phyloP scores from a whole-genome alignment of 1,140 invertebrate species.

The Bradynema listronoti region DNA sequence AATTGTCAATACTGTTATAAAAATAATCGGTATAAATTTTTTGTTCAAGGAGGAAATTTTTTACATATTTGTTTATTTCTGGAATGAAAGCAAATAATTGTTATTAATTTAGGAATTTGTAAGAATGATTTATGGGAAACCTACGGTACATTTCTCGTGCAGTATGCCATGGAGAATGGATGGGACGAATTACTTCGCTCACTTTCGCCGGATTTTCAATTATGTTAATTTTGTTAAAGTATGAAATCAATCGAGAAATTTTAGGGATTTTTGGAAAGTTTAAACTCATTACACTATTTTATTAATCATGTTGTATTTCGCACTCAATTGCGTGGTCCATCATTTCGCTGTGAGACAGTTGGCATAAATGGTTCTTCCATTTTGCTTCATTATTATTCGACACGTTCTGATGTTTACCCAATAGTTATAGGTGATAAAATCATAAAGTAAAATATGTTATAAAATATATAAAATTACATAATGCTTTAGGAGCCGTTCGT shows the following conservation, averaged over 20 bases:
- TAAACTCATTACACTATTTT: slow-evolving; percentile 49
- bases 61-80: slow-evolving; percentile 5
- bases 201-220: slow-evolving; percentile 51
- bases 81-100: slow-evolving; percentile 7
- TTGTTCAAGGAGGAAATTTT: slow-evolving; percentile 13
- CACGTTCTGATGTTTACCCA: slow-evolving; percentile 58
- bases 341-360: slow-evolving; percentile 59
- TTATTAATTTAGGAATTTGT: too few relatives aligned
- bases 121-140: slow-evolving; percentile 55
- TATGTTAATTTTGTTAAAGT: slow-evolving; percentile 10
- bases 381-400: slow-evolving; percentile 60
- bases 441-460: background rate
- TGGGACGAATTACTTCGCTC: slow-evolving; percentile 57
- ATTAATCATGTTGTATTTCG: slow-evolving; percentile 38
- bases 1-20: background rate
- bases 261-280: slow-evolving; percentile 50
- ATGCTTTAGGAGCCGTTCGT: slow-evolving; percentile 49
- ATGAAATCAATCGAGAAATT: background rate
- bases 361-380: slow-evolving; percentile 56
- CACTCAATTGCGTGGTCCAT: slow-evolving; percentile 54
- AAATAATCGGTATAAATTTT: background rate
- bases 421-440: slow-evolving; percentile 58
- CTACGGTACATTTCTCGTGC: slow-evolving; percentile 55
- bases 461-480: slow-evolving; percentile 1
- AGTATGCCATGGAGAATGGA: slow-evolving; percentile 58